Conservation (phyloP, 1,140 invertebrate genomes). For the Geopemphigus sp. region DNA sequence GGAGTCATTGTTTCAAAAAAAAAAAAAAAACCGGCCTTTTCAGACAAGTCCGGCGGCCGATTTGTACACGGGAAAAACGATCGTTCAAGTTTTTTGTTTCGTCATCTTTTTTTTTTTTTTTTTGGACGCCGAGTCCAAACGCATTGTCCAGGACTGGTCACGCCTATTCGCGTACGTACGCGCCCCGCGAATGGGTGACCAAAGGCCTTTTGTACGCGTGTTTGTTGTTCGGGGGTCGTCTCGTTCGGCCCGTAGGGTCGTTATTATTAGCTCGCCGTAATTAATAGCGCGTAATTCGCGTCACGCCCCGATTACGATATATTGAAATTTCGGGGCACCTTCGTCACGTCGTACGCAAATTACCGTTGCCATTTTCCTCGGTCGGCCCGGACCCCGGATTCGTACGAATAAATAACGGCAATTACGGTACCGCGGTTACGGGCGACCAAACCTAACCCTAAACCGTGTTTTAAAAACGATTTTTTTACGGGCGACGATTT, state of each 20-base stretch:
- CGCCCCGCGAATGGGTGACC: slow-evolving; percentile 24
- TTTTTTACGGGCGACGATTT: too few species aligned
- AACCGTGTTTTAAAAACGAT: too few species aligned
- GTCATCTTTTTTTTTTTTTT: too few species aligned
- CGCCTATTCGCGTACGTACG: slow-evolving; percentile 1
- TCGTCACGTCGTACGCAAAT: not conserved
- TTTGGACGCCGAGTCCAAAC: not conserved
- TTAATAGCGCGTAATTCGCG: slow-evolving; percentile 26
- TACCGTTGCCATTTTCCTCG: too few species aligned
- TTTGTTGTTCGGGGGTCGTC: slow-evolving; percentile 38
- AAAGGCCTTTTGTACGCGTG: slow-evolving; percentile 26
- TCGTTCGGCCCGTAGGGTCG: not conserved
- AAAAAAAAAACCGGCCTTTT: too few species aligned
- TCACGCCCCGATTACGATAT: slow-evolving; percentile 31
- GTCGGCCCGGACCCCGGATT: too few species aligned
- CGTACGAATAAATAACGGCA: too few species aligned
- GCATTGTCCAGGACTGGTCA: slow-evolving; percentile 36
- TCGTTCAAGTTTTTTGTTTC: not conserved
- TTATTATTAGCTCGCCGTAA: slow-evolving; percentile 40
- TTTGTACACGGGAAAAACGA: slow-evolving; percentile 45
- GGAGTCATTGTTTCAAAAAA: slow-evolving; percentile 18
- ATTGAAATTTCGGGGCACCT: not conserved
- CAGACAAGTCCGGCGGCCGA: too few species aligned
- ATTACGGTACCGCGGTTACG: too few species aligned
- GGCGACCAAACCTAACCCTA: too few species aligned